phyloP scores from a whole-genome alignment of 2,113 vertebrate genomes.

The Tragelaphus strepsiceros region DNA sequence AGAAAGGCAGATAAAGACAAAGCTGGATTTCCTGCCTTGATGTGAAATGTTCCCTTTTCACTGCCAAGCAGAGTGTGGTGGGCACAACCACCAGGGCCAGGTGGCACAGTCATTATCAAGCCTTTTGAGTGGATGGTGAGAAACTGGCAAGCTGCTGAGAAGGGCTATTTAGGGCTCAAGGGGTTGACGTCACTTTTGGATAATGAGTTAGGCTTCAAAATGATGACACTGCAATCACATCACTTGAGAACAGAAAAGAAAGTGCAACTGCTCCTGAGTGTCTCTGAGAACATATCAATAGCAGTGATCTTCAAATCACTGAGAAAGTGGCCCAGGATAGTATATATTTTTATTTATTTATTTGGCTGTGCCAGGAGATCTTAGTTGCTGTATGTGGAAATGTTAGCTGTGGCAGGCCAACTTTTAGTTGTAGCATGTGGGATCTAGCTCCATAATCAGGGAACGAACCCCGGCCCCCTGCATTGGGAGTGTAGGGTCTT shows the following conservation, averaged over 20 bases:
- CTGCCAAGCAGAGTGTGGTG: not conserved
- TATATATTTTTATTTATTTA: not conserved
- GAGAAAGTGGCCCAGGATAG: not conserved
- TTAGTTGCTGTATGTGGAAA: not conserved
- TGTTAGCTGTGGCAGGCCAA: not conserved
- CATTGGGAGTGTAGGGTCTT: not conserved
- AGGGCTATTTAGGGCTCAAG: not conserved
- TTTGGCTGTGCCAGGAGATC: not conserved
- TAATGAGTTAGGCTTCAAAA: not conserved
- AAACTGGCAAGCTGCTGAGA: constrained; percentile 38
- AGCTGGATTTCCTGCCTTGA: constrained; percentile 40
- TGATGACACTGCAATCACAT: not conserved
- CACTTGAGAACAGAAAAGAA: not conserved
- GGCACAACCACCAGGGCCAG: constrained; percentile 41
- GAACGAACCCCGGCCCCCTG: not conserved
- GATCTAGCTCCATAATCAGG: not conserved
- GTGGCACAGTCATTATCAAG: constrained; percentile 34
- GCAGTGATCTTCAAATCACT: not conserved
- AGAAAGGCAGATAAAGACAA: constrained; percentile 62
- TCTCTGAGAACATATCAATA: not conserved
- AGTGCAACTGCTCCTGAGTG: not conserved
- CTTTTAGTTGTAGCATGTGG: not conserved
- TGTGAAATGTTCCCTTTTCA: constrained; percentile 1
- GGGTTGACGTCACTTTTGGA: constrained; percentile 41
- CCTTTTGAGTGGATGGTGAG: constrained; percentile 59